A percentile compares a stretch with the other conserved stretches of the same genome.
Evolutionary conservation across 1,140 invertebrate genomes (phyloP).

Genomic region (Cydia splendana): DNA sequence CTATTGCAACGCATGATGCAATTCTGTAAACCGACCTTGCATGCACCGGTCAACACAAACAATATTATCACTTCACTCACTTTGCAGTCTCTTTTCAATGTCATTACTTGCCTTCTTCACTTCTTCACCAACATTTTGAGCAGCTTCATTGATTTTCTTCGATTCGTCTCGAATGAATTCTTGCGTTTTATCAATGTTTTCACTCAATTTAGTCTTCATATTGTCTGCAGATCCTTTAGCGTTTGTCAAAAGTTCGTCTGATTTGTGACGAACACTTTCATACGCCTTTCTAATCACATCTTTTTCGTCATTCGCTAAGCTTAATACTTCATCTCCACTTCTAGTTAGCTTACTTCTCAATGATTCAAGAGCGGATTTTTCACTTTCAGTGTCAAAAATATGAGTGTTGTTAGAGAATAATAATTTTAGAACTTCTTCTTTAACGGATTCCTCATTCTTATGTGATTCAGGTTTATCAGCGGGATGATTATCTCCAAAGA

Average conservation of each 20-base stretch:
- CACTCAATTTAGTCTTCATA: background rate
- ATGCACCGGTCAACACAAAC: background rate
- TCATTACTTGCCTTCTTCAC: background rate
- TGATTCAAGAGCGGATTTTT: slow-evolving; percentile 7
- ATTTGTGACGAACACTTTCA: slow-evolving; percentile 9
- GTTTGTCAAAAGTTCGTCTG: background rate
- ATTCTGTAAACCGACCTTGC: background rate
- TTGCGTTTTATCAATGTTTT: slow-evolving; percentile 17
- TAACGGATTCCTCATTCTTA: background rate
- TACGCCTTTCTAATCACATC: slow-evolving; percentile 12
- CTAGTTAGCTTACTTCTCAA: slow-evolving; percentile 16
- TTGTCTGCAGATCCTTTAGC: slow-evolving; percentile 8
- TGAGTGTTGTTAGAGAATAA: slow-evolving; percentile 1
- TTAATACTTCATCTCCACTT: background rate
- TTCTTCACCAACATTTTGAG: slow-evolving; percentile 10
- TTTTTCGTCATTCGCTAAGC: background rate
- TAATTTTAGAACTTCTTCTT: slow-evolving; percentile 18
- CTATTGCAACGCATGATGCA: too few relatives aligned
- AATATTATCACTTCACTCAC: slow-evolving; percentile 11
- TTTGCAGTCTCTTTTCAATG: background rate
- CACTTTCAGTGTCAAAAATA: slow-evolving; percentile 10
- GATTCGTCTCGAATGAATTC: slow-evolving; percentile 25
- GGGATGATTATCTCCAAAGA: background rate
- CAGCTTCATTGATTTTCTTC: slow-evolving; percentile 2
- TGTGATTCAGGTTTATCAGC: background rate